Evolutionary conservation across 2,113 vertebrate genomes (phyloP), one percentile per base, ranked within the genome.

Genomic region (Colius striatus): DNA sequence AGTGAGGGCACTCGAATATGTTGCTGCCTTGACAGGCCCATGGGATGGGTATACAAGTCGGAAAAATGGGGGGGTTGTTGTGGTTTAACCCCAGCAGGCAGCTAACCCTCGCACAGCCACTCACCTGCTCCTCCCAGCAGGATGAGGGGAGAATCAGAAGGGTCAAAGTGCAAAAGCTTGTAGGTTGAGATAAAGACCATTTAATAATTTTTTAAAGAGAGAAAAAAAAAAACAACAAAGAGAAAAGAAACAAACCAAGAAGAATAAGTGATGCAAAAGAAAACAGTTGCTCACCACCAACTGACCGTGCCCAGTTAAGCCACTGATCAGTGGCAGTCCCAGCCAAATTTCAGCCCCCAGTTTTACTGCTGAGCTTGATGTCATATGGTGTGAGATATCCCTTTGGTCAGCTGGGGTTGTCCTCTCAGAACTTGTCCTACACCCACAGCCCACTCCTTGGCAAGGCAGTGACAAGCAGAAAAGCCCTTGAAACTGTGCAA

Each of bases 41-140:
- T 5, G 22, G 41, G 18, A 73, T 41, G 78, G 16, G 30, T 23
- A 45, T 6, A 63, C 12, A 70, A 65, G n/a, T 50, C 73, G 73
- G 27, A 83, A n/a, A 79, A 15, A 66, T 11, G 4, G 45, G 23
- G 57, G 53, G 50, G 41, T 47, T 63, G 48, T 60, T 0, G 0
- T 25, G 21, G 71, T 67, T 93, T 72, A 94, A 67, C 27, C 23
- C 19, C 48, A 45, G 30, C 13, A 89, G 30, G 51, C 65, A 93
- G 45, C 65, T 81, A 87, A 81, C 65, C 54, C 19, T 54, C 60
- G 76, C 25, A 76, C 9, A 63, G 67, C 5, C 13, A 13, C 34
- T 80, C 4, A 2, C 15, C 62, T 16, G 15, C 23, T 34, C 11
- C 7, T 5, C 11, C 16, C 5, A 47, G 6, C 16, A 5, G 0